These are phyloP conservation scores for Hoplostethus mediterraneus DNA, from an alignment of 2,797 vertebrate genomes.

Conservation along the genomic window DNA sequence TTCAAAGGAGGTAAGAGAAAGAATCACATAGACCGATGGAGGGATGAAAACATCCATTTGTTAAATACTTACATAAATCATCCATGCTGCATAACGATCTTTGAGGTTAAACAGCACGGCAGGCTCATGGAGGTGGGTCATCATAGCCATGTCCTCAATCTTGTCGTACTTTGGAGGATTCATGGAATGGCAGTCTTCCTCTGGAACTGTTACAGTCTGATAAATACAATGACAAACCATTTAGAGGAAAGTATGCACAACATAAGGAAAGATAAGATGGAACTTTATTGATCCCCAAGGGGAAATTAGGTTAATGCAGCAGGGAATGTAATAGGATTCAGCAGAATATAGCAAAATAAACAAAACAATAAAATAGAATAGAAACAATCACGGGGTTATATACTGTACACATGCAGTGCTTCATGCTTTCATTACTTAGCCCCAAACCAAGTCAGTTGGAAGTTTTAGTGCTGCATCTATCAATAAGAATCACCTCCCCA, in stretches of 20 bases:
- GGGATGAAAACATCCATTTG: neutral
- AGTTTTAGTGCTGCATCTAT: neutral
- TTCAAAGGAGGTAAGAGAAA: neutral
- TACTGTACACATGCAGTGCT: neutral
- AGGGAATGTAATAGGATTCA: neutral
- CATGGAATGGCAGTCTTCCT: slow-evolving; percentile 88
- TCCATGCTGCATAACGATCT: slow-evolving; percentile 90
- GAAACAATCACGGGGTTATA: neutral
- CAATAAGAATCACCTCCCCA: slow-evolving; percentile 74
- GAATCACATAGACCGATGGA: neutral
- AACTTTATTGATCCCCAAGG: neutral
- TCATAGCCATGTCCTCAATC: slow-evolving; percentile 91
- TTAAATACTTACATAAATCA: slow-evolving; percentile 88
- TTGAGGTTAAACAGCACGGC: slow-evolving; percentile 92
- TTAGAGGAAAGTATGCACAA: slow-evolving; percentile 62
- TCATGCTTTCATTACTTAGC: too few relatives aligned
- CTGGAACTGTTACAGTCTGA: slow-evolving; percentile 80
- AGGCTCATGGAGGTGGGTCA: slow-evolving; percentile 89
- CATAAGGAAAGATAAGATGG: neutral
- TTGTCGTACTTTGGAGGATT: slow-evolving; percentile 92
- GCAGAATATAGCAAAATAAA: too few relatives aligned
- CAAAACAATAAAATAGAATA: neutral
- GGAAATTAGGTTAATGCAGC: accelerated
- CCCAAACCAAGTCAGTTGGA: neutral
- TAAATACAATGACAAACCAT: slow-evolving; percentile 42